Base-by-base conservation (phyloP, 2,113 vertebrate species). In the Pimephales promelas region DNA sequence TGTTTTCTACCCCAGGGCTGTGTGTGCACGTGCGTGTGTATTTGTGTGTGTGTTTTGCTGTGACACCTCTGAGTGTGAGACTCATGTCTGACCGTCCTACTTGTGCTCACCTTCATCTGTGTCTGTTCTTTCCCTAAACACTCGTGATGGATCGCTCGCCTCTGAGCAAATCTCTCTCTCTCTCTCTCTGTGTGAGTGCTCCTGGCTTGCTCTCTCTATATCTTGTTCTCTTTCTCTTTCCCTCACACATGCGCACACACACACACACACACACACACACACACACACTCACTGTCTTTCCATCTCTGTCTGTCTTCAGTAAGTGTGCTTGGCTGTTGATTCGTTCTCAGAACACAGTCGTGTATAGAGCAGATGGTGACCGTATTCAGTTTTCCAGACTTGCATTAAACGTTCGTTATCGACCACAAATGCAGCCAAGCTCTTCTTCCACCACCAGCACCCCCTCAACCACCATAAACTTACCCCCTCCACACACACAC, bases 401-500 rank as follows among this genome's bases (percentile, higher is more conserved):
- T 92, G 92, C 93, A 94, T 94, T 95, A 94, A 95, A 92, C 92
- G 91, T 93, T 95, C 91, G 93, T 93, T 94, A 94, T 93, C 94
- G 91, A 93, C 88, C 89, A 89, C 87, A 90, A 92, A 92, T 92
- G 93, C 91, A 93, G 92, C 94, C 94, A 94, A 93, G 91, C 90
- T 92, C 90, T 91, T 86, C 75, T 79, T 70, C 49, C 68, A 36
- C 79, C 36, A 77, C 49, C 61, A 86, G 85, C 83, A 79, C 77
- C 66, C 85, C 72, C 61, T 64, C 71, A 81, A 83, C 82, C 73
- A 71, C 70, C 72, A 78, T 49, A 52, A 84, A 76, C 91, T 88
- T 89, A 89, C 79, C 89, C 89, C 47, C 9, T 5, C 16, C 52
- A 86, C 90, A 90, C 85, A 71, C 83, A 90, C 88, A 91, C 89